These are phyloP conservation scores for Cephus cinctus DNA, from an alignment of 1,140 invertebrate genomes.

Conservation along the genomic window DNA sequence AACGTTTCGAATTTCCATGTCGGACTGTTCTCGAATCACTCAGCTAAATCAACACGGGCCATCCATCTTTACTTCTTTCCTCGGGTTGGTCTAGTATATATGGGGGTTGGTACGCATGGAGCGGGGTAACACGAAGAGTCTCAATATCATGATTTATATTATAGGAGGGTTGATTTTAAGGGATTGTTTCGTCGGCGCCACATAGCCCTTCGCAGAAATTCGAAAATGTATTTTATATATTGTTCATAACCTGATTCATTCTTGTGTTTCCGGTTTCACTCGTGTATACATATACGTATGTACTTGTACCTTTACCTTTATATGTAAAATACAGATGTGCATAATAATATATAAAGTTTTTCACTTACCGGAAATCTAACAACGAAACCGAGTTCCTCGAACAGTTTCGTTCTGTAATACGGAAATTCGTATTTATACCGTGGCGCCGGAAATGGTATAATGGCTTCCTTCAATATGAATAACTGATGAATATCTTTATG, in stretches of 20 bases:
- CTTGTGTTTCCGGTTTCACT: background rate
- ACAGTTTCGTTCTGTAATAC: too few relatives aligned
- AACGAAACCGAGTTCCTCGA: too few relatives aligned
- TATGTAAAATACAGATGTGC: too few relatives aligned
- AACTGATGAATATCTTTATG: too few relatives aligned
- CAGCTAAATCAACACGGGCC: slow-evolving; percentile 18
- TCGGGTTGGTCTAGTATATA: slow-evolving; percentile 3
- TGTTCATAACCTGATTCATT: background rate
- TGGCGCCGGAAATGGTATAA: too few relatives aligned
- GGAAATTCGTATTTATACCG: too few relatives aligned
- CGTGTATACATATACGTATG: background rate
- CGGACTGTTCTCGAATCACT: slow-evolving; percentile 6
- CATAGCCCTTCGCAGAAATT: slow-evolving; percentile 12
- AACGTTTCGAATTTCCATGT: slow-evolving; percentile 15
- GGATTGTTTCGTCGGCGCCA: slow-evolving; percentile 25
- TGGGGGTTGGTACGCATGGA: too few relatives aligned
- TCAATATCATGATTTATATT: slow-evolving; percentile 8
- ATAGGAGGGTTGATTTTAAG: slow-evolving; percentile 25
- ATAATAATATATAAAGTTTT: too few relatives aligned
- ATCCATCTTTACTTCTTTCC: slow-evolving; percentile 15
- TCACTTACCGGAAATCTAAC: too few relatives aligned
- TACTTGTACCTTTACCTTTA: too few relatives aligned
- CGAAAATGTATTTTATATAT: slow-evolving; percentile 9
- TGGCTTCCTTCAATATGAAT: too few relatives aligned
- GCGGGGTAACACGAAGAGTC: background rate